Conservation (phyloP, 2,888 invertebrate species). For the Cataglyphis rosenhaueri region DNA sequence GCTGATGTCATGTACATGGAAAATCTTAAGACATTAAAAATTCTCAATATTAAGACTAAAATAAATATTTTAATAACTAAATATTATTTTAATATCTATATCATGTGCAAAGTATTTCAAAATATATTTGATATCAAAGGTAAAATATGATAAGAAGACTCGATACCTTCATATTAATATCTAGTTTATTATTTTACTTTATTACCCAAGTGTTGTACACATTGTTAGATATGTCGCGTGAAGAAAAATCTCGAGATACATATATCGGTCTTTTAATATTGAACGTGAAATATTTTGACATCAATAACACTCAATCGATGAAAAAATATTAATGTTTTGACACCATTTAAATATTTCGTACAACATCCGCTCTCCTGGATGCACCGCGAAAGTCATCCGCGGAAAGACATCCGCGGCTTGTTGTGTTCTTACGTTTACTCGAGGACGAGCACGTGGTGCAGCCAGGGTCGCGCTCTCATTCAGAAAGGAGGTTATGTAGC, state of each 20-base stretch:
- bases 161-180: not conserved
- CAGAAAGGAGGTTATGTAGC: slow-evolving; percentile 82
- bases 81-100: slow-evolving; percentile 18
- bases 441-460: slow-evolving; percentile 73
- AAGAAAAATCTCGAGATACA: not conserved
- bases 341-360: not conserved
- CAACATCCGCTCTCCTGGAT: not conserved
- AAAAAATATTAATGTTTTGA: not conserved
- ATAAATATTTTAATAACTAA: slow-evolving; percentile 4
- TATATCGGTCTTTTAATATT: not conserved
- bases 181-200: slow-evolving; percentile 7
- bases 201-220: not conserved
- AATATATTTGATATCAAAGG: not conserved
- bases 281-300: not conserved
- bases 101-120: not conserved
- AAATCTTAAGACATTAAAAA: not conserved
- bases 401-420: slow-evolving; percentile 36
- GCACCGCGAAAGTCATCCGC: slow-evolving; percentile 9
- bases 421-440: slow-evolving; percentile 70
- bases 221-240: not conserved
- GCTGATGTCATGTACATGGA: not conserved
- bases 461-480: slow-evolving; percentile 79
- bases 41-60: not conserved
- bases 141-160: not conserved
- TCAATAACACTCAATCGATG: not conserved